These are phyloP conservation scores for Epiblema foenella DNA, from an alignment of 2,888 invertebrate species.

Conservation along the genomic window DNA sequence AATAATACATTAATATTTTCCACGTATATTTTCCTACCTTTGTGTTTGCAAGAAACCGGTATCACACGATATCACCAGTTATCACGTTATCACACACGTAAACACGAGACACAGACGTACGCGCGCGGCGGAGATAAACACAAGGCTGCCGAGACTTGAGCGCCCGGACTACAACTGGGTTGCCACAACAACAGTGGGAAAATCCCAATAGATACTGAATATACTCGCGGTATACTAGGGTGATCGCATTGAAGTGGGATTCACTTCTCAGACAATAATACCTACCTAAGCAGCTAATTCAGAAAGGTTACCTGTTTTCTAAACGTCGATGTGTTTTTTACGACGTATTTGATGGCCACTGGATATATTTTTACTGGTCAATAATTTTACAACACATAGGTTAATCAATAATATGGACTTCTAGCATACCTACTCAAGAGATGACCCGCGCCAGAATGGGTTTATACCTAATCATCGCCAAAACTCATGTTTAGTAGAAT, in stretches of 20 bases:
- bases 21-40: slow-evolving; percentile 19
- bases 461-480: no score
- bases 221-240: neutral
- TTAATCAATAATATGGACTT: no score
- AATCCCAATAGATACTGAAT: slow-evolving; percentile 44
- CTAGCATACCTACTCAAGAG: no score
- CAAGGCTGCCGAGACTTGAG: slow-evolving; percentile 52
- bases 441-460: no score
- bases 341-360: no score
- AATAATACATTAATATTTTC: neutral
- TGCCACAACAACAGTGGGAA: slow-evolving; percentile 53
- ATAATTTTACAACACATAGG: no score
- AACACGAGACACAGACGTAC: slow-evolving; percentile 52
- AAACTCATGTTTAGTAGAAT: no score
- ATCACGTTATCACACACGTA: slow-evolving; percentile 64
- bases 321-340: neutral
- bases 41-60: slow-evolving; percentile 48
- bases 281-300: no score
- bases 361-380: no score
- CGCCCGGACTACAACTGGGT: slow-evolving; percentile 53
- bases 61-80: slow-evolving; percentile 70
- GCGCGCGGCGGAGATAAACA: slow-evolving; percentile 62
- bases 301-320: no score
- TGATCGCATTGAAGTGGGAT: neutral
- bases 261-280: no score